These are phyloP conservation scores for Meloidogyne exigua DNA, from an alignment of 1,140 invertebrate species.

Conservation along the genomic window DNA sequence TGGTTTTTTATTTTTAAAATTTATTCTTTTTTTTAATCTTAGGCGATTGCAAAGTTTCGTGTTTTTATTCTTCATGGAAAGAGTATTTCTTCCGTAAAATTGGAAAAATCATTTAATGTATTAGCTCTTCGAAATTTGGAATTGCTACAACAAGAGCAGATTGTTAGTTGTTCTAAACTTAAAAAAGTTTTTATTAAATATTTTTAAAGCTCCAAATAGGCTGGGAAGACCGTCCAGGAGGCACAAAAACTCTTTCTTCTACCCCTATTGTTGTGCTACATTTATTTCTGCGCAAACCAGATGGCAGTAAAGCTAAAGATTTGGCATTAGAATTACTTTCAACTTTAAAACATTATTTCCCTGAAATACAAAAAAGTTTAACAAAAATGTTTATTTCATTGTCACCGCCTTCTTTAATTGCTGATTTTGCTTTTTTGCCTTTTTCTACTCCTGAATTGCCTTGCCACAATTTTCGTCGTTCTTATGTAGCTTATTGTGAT, in stretches of 20 bases:
- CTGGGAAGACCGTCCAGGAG: conserved; percentile 40
- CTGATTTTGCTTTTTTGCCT: conserved; percentile 50
- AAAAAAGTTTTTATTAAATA: background rate
- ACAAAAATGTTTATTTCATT: conserved; percentile 41
- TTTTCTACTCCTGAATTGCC: conserved; percentile 45
- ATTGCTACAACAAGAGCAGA: conserved; percentile 33
- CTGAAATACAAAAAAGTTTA: conserved; percentile 53
- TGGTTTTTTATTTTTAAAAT: conserved; percentile 14
- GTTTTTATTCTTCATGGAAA: conserved; percentile 57
- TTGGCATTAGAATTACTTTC: conserved; percentile 55
- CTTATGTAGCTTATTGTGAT: conserved; percentile 61
- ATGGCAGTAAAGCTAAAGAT: conserved; percentile 28
- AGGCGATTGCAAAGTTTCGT: conserved; percentile 59
- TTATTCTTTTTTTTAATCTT: background rate
- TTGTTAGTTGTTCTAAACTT: background rate
- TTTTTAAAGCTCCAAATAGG: conserved; percentile 37
- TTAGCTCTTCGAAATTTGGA: conserved; percentile 48
- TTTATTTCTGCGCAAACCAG: conserved; percentile 16
- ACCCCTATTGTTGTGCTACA: conserved; percentile 8
- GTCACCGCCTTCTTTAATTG: conserved; percentile 38
- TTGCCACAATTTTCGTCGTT: conserved; percentile 60
- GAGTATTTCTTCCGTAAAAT: conserved; percentile 46
- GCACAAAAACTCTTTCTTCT: conserved; percentile 19
- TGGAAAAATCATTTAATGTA: conserved; percentile 58
- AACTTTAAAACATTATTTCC: conserved; percentile 61